phyloP scores from a whole-genome alignment of 2,888 invertebrate species.

The Smittia sp. region DNA sequence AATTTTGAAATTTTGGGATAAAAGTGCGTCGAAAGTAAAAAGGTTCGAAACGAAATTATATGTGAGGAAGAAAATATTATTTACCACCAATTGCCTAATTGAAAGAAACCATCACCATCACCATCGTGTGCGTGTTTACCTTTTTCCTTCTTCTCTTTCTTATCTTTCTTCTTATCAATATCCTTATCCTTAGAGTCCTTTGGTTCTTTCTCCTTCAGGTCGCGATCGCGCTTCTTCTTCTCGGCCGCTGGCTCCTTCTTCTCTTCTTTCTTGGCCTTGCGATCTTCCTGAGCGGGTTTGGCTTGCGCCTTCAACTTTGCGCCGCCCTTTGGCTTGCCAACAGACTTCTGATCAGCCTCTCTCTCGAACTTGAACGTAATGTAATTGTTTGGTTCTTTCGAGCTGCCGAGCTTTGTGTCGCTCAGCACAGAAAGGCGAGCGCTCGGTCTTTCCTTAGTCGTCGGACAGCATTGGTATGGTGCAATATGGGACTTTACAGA shows the following conservation, averaged over 20 bases:
- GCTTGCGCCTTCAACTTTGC: slow-evolving; percentile 27
- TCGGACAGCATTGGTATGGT: slow-evolving; percentile 91
- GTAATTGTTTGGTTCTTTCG: slow-evolving; percentile 12
- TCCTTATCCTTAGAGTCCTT: slow-evolving; percentile 36
- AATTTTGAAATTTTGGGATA: neutral
- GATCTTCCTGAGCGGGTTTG: slow-evolving; percentile 11
- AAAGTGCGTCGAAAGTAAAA: slow-evolving; percentile 24
- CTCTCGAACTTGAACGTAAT: slow-evolving; percentile 30
- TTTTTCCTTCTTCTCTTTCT: slow-evolving; percentile 39
- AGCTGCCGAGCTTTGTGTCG: slow-evolving; percentile 24
- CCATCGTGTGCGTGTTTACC: slow-evolving; percentile 36
- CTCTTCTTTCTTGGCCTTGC: slow-evolving; percentile 32
- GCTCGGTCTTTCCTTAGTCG: slow-evolving; percentile 63
- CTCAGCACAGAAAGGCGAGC: slow-evolving; percentile 16
- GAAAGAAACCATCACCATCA: slow-evolving; percentile 32
- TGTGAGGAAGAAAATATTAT: neutral
- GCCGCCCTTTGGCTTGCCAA: neutral
- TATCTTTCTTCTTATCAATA: slow-evolving; percentile 35
- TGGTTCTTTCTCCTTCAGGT: slow-evolving; percentile 32
- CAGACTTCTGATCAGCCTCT: neutral
- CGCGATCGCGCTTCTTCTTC: slow-evolving; percentile 42
- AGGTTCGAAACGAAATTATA: slow-evolving; percentile 24
- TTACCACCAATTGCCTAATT: slow-evolving; percentile 41
- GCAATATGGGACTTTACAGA: slow-evolving; percentile 63
- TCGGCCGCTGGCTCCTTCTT: slow-evolving; percentile 41